A percentile compares a stretch with the other conserved stretches of the same genome.
Evolutionary conservation across 2,888 invertebrate species (phyloP).

Genomic region (Cerastis leucographa): DNA sequence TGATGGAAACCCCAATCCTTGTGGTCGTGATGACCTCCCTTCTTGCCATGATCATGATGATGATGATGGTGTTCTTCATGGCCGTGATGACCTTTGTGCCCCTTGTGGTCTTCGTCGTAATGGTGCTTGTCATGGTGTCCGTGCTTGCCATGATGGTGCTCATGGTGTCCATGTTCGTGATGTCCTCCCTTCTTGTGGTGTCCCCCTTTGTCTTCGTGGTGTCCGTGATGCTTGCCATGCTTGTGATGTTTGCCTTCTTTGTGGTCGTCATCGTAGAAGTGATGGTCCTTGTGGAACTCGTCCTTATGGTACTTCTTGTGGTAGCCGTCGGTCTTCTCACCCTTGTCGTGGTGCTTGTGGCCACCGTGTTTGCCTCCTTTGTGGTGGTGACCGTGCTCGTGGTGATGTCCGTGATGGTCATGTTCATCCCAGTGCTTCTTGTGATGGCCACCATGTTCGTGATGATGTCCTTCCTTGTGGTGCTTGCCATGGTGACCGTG

Average conservation of each 20-base stretch:
- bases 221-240: slow-evolving; percentile 86
- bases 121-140: slow-evolving; percentile 88
- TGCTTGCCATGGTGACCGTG: slow-evolving; percentile 86
- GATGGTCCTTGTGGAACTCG: slow-evolving; percentile 87
- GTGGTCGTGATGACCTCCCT: slow-evolving; percentile 86
- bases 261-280: slow-evolving; percentile 88
- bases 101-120: slow-evolving; percentile 85
- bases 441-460: slow-evolving; percentile 85
- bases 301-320: slow-evolving; percentile 89
- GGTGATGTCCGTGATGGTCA: slow-evolving; percentile 85
- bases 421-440: slow-evolving; percentile 87
- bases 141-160: slow-evolving; percentile 87
- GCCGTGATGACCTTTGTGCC: slow-evolving; percentile 88
- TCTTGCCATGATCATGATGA: slow-evolving; percentile 88
- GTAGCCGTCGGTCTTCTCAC: slow-evolving; percentile 86
- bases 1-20: slow-evolving; percentile 88
- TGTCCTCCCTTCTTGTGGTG: slow-evolving; percentile 88
- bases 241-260: slow-evolving; percentile 88
- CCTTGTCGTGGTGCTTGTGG: slow-evolving; percentile 87
- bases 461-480: slow-evolving; percentile 85
- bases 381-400: slow-evolving; percentile 87
- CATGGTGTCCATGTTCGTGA: slow-evolving; percentile 85
- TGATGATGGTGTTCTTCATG: slow-evolving; percentile 88
- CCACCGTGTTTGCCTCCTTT: slow-evolving; percentile 87
- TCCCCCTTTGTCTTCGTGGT: slow-evolving; percentile 85